A percentile compares a stretch with the other conserved stretches of the same genome.
Conservation (phyloP, 1,140 invertebrate genomes). For the Ectropis grisescens region DNA sequence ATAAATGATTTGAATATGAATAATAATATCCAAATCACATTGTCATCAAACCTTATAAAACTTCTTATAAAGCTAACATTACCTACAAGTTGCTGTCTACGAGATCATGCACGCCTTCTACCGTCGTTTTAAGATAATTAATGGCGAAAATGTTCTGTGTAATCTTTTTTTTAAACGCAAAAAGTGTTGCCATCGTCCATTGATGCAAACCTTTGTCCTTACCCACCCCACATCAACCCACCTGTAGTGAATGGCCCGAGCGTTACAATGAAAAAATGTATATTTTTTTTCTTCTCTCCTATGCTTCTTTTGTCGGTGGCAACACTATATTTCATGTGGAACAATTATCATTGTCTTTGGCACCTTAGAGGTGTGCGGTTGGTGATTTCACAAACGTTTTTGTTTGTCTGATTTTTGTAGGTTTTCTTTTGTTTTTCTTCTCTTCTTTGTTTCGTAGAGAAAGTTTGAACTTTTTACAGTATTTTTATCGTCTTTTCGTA, state of each 20-base stretch:
- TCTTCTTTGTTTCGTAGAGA: too few species aligned
- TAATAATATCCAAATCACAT: too few species aligned
- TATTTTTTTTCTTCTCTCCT: constrained; percentile 52
- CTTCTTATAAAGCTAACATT: too few species aligned
- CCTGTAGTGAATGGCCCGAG: constrained; percentile 55
- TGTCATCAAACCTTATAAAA: too few species aligned
- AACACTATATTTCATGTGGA: constrained; percentile 63
- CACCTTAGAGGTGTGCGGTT: constrained; percentile 50
- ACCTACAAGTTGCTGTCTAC: too few species aligned
- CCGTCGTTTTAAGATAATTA: constrained; percentile 33
- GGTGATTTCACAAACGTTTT: constrained; percentile 37
- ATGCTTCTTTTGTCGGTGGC: constrained; percentile 57
- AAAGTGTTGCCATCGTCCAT: constrained; percentile 52
- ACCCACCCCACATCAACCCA: constrained; percentile 41
- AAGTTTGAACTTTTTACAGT: too few species aligned
- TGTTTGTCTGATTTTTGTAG: too few species aligned
- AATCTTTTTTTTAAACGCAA: constrained; percentile 30
- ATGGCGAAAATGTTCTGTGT: constrained; percentile 25
- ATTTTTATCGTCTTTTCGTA: too few species aligned
- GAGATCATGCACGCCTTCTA: neutral
- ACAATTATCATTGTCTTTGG: constrained; percentile 68
- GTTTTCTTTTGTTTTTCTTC: too few species aligned
- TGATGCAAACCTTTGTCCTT: constrained; percentile 51
- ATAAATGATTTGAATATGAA: too few species aligned
- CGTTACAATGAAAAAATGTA: constrained; percentile 54